Evolutionary conservation across 2,888 invertebrate genomes (phyloP).

Genomic region (Mythimna albipuncta): DNA sequence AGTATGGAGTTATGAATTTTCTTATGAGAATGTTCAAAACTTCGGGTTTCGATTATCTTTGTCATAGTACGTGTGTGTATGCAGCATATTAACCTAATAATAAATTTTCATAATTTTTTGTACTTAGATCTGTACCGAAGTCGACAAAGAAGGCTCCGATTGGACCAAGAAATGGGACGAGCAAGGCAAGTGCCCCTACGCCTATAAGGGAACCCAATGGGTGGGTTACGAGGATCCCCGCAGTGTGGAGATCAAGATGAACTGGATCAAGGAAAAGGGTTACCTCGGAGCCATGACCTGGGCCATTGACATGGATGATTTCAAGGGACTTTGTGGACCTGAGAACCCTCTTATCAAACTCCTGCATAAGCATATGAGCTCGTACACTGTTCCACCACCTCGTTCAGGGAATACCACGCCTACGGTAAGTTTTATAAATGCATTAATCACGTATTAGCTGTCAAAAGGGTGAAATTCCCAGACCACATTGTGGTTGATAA

Average conservation of each 20-base stretch:
- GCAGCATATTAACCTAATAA: too few relatives aligned
- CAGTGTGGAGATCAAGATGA: conserved; percentile 97
- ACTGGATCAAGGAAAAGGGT: conserved; percentile 95
- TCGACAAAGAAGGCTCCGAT: conserved; percentile 92
- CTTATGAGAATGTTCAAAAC: too few relatives aligned
- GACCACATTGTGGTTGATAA: background rate
- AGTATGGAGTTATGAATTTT: background rate
- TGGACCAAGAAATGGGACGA: conserved; percentile 97
- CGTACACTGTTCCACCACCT: conserved; percentile 93
- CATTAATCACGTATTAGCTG: background rate
- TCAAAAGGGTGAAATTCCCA: background rate
- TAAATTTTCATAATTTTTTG: background rate
- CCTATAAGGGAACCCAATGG: conserved; percentile 97
- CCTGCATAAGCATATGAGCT: conserved; percentile 93
- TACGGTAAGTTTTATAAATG: conserved; percentile 88
- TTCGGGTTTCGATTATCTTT: too few relatives aligned
- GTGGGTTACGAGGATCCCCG: conserved; percentile 96
- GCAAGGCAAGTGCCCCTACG: conserved; percentile 95
- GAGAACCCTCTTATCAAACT: conserved; percentile 94
- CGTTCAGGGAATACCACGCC: conserved; percentile 91
- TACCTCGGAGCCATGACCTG: conserved; percentile 97
- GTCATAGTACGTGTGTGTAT: too few relatives aligned
- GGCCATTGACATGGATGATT: conserved; percentile 98
- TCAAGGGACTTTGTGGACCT: conserved; percentile 95
- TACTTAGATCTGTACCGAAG: conserved; percentile 94